Percentiles rank a stretch among this genome's conserved stretches.
phyloP scores from a whole-genome alignment of 2,888 invertebrate genomes.

The Polyploca ridens region DNA sequence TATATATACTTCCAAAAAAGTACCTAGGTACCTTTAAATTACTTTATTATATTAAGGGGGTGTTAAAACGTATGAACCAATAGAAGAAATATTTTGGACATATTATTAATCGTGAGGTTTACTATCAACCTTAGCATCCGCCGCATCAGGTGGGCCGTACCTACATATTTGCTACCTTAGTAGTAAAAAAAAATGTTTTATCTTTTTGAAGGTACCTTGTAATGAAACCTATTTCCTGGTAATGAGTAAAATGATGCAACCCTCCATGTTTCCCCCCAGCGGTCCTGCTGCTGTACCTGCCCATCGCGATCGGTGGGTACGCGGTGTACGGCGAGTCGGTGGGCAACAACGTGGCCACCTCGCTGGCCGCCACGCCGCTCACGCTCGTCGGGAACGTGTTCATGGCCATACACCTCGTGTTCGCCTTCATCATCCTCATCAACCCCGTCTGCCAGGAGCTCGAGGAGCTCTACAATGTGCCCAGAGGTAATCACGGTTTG shows the following conservation, averaged over 20 bases:
- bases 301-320: constrained; percentile 86
- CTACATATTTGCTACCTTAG: too few relatives aligned
- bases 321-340: constrained; percentile 86
- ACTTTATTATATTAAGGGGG: too few relatives aligned
- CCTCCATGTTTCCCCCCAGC: constrained; percentile 60
- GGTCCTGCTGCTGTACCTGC: constrained; percentile 83
- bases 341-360: constrained; percentile 84
- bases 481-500: constrained; percentile 74
- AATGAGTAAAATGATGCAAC: background rate
- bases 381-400: constrained; percentile 85
- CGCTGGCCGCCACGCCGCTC: constrained; percentile 80
- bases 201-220: too few relatives aligned
- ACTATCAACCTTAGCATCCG: too few relatives aligned
- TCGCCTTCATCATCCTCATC: constrained; percentile 88
- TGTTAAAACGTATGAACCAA: too few relatives aligned
- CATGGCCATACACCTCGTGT: constrained; percentile 86
- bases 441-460: constrained; percentile 89
- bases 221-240: too few relatives aligned
- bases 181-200: too few relatives aligned
- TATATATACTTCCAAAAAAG: too few relatives aligned
- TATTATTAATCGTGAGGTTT: too few relatives aligned
- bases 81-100: too few relatives aligned
- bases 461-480: constrained; percentile 86
- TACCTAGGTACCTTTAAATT: too few relatives aligned
- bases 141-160: too few relatives aligned